Conservation (phyloP, 2,113 vertebrate genomes). For the Orientallactaga bullata region DNA sequence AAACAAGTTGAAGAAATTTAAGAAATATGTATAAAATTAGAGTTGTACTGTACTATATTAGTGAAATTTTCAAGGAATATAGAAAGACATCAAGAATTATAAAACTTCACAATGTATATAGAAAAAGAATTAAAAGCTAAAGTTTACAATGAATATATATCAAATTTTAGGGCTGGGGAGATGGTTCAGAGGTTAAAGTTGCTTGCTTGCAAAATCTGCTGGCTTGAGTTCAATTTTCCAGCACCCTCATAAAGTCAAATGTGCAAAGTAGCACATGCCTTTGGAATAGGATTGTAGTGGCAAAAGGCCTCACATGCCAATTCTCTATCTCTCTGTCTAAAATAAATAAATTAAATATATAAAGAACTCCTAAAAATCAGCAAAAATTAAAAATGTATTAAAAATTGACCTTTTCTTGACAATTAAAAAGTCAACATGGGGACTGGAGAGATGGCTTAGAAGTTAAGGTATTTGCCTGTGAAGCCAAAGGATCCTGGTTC, state of each 20-base stretch:
- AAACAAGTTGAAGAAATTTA: not conserved
- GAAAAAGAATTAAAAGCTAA: too few relatives aligned
- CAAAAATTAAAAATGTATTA: not conserved
- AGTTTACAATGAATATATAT: not conserved
- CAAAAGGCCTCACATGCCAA: too few relatives aligned
- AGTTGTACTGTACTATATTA: not conserved
- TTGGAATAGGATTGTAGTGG: not conserved
- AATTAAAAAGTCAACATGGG: too few relatives aligned
- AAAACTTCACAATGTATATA: not conserved
- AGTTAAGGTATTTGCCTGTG: too few relatives aligned
- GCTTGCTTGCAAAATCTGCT: too few relatives aligned
- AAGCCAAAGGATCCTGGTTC: too few relatives aligned
- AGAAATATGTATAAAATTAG: not conserved
- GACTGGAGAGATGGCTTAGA: too few relatives aligned
- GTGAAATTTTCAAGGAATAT: not conserved
- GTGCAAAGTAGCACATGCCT: not conserved
- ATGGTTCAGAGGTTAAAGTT: too few relatives aligned
- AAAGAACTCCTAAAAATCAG: not conserved
- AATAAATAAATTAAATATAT: too few relatives aligned
- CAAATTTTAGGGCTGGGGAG: not conserved
- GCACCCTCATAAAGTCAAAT: too few relatives aligned
- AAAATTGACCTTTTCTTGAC: not conserved
- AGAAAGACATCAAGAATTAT: not conserved
- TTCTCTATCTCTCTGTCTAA: too few relatives aligned
- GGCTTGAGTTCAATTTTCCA: too few relatives aligned